Percentiles rank a stretch among this genome's conserved stretches.
phyloP scores from a whole-genome alignment of 2,113 vertebrate genomes.

The Cygnus buccinator region DNA sequence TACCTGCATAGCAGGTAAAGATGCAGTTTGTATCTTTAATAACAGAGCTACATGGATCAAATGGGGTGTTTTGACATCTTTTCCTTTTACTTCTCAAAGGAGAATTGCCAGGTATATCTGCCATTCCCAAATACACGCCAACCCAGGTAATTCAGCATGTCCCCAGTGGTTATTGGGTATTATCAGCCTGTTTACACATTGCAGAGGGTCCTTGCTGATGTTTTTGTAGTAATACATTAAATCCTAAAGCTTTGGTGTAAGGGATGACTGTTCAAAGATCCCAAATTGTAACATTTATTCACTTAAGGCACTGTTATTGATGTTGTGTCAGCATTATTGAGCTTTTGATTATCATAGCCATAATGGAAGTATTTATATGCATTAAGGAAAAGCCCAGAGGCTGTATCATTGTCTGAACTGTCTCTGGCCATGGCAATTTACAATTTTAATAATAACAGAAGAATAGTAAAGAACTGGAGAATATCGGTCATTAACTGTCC shows the following conservation, averaged over 20 bases:
- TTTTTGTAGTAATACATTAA: not conserved
- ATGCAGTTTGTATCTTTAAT: not conserved
- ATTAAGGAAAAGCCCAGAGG: not conserved
- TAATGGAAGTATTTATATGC: not conserved
- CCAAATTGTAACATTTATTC: not conserved
- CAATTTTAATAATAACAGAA: not conserved
- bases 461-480: not conserved
- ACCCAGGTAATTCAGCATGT: not conserved
- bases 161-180: not conserved
- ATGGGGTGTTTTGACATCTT: not conserved
- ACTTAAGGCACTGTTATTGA: not conserved
- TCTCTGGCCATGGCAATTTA: not conserved
- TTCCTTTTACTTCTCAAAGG: not conserved
- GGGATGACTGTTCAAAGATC: not conserved
- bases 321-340: not conserved
- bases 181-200: not conserved
- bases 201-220: not conserved
- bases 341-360: not conserved
- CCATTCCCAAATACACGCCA: rapidly evolving
- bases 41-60: not conserved
- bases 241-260: not conserved
- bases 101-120: not conserved
- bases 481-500: not conserved
- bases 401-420: not conserved
- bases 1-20: not conserved